Evolutionary conservation across 2,888 invertebrate genomes (phyloP), one percentile per base, ranked within the genome.

Genomic region (Drosophila prostipennis): DNA sequence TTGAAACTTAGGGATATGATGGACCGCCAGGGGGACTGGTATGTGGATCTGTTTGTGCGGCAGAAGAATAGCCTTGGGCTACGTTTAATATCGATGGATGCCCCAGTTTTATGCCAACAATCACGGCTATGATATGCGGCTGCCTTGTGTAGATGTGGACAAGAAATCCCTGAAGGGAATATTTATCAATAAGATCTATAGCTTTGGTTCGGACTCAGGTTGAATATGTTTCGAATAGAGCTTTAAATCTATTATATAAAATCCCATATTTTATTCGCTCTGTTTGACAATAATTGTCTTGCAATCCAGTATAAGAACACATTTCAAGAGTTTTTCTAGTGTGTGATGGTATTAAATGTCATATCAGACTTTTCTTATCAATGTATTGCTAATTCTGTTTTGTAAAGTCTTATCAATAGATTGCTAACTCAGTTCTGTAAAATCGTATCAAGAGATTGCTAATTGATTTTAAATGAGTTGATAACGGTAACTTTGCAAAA

Each of bases 391-490:
- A 57, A 57, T 45, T 40, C 26, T 8, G 26, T 45, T 45, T 26
- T 45, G 14, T 45, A 29, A 45, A 26, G 1, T 45, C 26, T n/a
- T 45, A 45, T 45, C 45, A 45, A 26, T 4, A 23, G 26, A 8
- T 43, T 43, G 13, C 43, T 23, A 8, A 13, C 29, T 16, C 13
- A 26, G 34, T 37, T 19, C 11, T 46, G 40, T 52, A 43, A 49
- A 32, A 7, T 51, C 61, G 61, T 73, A 73, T 74, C 61, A 37
- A 32, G 6, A 54, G 10, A 48, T 60, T 19, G 23, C 43, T 63
- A 79, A 78, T 79, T 77, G 80, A 77, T 61, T 77, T 79, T 61
- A 49, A 79, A 79, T 61, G 69, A 55, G 29, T 29, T 54, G 46
- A 72, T 71, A 69, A 49, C 29, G n/a, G 0, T 7, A 37, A 36